Conservation (phyloP, 2,113 vertebrate species). For the Channa maculata region DNA sequence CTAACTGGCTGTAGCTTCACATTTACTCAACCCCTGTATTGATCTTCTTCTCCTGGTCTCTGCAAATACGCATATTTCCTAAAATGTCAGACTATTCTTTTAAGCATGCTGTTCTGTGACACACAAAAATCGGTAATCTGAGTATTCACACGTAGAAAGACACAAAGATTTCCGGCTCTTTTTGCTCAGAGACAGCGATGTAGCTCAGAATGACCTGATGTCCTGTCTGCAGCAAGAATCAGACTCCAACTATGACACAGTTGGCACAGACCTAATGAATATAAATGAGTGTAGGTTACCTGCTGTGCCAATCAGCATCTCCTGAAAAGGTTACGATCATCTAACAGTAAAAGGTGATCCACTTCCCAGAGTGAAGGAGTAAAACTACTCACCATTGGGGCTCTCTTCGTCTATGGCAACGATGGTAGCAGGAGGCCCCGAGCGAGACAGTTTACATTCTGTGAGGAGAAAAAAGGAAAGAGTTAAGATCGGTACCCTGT, state of each 20-base stretch:
- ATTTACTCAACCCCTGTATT: neutral
- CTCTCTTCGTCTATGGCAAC: constrained; percentile 98
- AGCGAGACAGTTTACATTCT: constrained; percentile 97
- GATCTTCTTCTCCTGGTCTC: neutral
- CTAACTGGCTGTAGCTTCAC: neutral
- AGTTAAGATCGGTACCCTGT: neutral
- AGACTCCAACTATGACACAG: constrained; percentile 29
- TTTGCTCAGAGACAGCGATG: neutral
- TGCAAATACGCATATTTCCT: no score
- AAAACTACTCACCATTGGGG: constrained; percentile 87
- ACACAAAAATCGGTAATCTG: no score
- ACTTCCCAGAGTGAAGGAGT: neutral
- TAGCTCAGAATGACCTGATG: constrained; percentile 7
- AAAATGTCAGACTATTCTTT: constrained; percentile 3
- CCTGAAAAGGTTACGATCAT: constrained; percentile 44
- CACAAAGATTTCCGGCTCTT: neutral
- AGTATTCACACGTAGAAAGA: no score
- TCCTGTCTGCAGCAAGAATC: constrained; percentile 7
- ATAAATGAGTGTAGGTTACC: constrained; percentile 51
- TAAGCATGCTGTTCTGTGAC: neutral
- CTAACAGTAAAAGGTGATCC: neutral
- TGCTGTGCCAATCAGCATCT: constrained; percentile 24
- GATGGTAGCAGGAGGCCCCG: constrained; percentile 96
- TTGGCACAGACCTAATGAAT: constrained; percentile 30
- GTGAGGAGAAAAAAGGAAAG: constrained; percentile 34